Base-by-base conservation (phyloP, 2,888 invertebrate species). In the Polietes domitor region DNA sequence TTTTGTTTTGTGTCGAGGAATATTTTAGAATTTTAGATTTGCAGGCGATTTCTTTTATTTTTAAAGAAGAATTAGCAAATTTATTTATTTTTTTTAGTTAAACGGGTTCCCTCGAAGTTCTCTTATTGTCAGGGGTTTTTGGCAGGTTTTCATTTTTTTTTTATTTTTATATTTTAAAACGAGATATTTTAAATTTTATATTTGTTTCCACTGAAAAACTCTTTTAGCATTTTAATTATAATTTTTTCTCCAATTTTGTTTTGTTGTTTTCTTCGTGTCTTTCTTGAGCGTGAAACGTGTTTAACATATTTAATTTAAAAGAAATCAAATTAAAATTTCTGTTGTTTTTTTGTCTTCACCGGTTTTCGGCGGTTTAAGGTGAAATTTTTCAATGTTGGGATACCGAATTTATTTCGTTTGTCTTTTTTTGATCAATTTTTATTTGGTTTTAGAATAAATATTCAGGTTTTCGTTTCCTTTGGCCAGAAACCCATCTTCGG, bases 281-380 rank as follows among this genome's bases (percentile, higher is more conserved):
- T 19, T 41, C 28, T 21, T 43, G 26, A 26, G 9, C 17, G n/a
- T 26, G 21, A 80, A 83, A 83, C 83, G 83, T 83, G 83, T 74
- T 80, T 80, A 37, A 80, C 74, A 83, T 83, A 41, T 75, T 77
- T 77, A 74, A 77, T 75, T n/a, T 61, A 55, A 63, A 55, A 83
- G 71, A 77, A 70, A 80, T 74, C 68, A 61, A 61, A 61, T 32
- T 9, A 15, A 15, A 28, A 61, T 32, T 68, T 19, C 41, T 63
- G 6, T n/a, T 32, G 63, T 63, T 63, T 15, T 7, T 63, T 63
- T n/a, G 5, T 61, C n/a, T 21, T 65, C n/a, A 37, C 12, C 37
- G 37, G 37, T 32, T 37, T 77, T 70, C 21, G 73, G 83, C 68
- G 12, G 32, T 68, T 53, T 21, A 17, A 50, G 77, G 83, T 80